Evolutionary conservation across 1,140 invertebrate species (phyloP), one percentile per base, ranked within the genome.

Genomic region (Drosophila bifasciata): DNA sequence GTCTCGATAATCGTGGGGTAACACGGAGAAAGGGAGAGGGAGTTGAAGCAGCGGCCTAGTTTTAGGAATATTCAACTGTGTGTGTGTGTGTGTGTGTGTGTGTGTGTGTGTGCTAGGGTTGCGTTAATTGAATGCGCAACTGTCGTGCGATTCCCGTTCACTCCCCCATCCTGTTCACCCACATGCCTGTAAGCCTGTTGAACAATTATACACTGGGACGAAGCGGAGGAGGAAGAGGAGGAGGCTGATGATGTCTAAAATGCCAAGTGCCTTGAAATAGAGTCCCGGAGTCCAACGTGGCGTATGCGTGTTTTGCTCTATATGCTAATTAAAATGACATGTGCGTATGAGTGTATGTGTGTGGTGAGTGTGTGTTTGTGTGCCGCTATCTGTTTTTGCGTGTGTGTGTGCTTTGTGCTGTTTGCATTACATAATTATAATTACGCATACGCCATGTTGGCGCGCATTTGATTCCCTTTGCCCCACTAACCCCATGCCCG

Each of bases 351-450:
- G 36, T 45, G 45, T 57, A 36, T 36, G n/a, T 45, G 9, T 50
- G 46, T 16, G 48, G 16, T 23, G 25, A 43, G 13, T 46, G 9
- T 51, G 11, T 51, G 16, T 79, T 16, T 23, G 23, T 46, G 36
- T 55, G 19, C 57, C 13, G 25, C 45, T 76, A 36, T 48, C 69
- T 57, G 39, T 70, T 50, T 48, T 25, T 43, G 16, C 13, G 15
- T 44, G 8, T 55, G 11, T 43, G 32, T 56, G 56, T 63, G 40
- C 68, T 68, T 61, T 73, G 62, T 72, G 76, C 71, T 84, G 81
- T 84, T 84, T 84, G 80, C 72, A 73, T 84, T 84, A 84, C 80
- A 84, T 84, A 84, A 84, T 84, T 84, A 84, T 84, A 84, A 84
- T 84, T 84, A 86, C 80, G 81, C 81, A 86, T 84, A 84, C 81